Percentiles rank a stretch among this genome's conserved stretches.
Conservation (phyloP, 2,888 invertebrate genomes). For the Platycheirus albimanus region DNA sequence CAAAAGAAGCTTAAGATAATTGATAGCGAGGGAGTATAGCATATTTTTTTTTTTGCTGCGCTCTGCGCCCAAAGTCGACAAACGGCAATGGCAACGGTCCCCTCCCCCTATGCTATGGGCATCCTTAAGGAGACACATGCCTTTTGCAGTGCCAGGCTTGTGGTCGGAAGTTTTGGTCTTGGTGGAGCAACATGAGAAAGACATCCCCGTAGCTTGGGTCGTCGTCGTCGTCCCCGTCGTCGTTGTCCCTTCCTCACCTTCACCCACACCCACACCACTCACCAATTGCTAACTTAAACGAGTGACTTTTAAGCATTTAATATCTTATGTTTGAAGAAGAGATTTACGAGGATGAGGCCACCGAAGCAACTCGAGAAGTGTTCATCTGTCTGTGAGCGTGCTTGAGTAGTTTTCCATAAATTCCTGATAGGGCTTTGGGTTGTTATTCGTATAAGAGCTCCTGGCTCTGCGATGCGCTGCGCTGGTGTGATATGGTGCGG, state of each 20-base stretch:
- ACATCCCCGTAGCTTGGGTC: too few species aligned
- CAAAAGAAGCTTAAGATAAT: conserved; percentile 74
- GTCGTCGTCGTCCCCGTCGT: not conserved
- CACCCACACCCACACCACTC: not conserved
- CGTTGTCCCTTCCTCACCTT: not conserved
- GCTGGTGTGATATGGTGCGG: too few species aligned
- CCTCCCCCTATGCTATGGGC: conserved; percentile 40
- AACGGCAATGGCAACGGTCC: conserved; percentile 11
- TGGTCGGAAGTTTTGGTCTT: conserved; percentile 50
- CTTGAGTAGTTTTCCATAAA: conserved; percentile 55
- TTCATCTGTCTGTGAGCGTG: conserved; percentile 32
- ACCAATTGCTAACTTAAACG: conserved; percentile 53
- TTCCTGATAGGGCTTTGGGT: conserved; percentile 39
- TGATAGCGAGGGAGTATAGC: conserved; percentile 66
- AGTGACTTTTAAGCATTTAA: conserved; percentile 73
- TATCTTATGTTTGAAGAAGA: conserved; percentile 66
- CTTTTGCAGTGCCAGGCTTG: conserved; percentile 45
- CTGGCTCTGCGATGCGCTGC: too few species aligned
- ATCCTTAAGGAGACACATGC: conserved; percentile 48
- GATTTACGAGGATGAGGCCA: conserved; percentile 72
- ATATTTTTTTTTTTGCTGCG: conserved; percentile 2
- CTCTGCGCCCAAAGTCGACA: conserved; percentile 13
- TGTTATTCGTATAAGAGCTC: too few species aligned
- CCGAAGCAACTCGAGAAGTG: conserved; percentile 28
- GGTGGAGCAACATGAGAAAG: conserved; percentile 45